phyloP scores from a whole-genome alignment of 1,140 invertebrate genomes.

The Oedothorax gibbosus region DNA sequence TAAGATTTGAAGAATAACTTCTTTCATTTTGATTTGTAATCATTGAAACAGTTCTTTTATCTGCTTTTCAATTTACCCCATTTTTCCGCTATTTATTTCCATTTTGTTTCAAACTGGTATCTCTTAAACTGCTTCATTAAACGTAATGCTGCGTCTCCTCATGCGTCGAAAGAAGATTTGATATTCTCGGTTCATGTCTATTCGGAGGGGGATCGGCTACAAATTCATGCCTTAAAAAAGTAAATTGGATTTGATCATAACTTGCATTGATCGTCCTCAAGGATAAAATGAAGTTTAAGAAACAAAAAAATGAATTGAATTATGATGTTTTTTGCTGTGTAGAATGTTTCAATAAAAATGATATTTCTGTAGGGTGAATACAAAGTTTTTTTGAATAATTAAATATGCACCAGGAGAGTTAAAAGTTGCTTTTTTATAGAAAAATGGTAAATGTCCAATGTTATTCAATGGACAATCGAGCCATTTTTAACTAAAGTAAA shows the following conservation, averaged over 20 bases:
- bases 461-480: no score
- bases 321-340: no score
- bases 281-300: no score
- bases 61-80: neutral
- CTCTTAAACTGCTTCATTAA: constrained; percentile 36
- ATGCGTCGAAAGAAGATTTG: constrained; percentile 17
- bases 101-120: constrained; percentile 13
- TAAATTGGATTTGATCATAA: neutral
- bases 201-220: neutral
- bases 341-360: no score
- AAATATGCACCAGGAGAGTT: no score
- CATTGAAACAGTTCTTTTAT: constrained; percentile 27
- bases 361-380: no score
- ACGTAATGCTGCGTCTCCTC: constrained; percentile 4
- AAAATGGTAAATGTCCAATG: no score
- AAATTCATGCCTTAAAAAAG: constrained; percentile 11
- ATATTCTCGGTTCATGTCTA: constrained; percentile 9
- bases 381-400: no score
- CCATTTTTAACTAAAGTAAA: no score
- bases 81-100: constrained; percentile 26
- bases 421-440: no score
- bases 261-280: no score
- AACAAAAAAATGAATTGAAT: no score
- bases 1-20: constrained; percentile 4
- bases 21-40: constrained; percentile 39